Conservation (phyloP, 2,888 invertebrate species). For the Scaeva pyrastri region DNA sequence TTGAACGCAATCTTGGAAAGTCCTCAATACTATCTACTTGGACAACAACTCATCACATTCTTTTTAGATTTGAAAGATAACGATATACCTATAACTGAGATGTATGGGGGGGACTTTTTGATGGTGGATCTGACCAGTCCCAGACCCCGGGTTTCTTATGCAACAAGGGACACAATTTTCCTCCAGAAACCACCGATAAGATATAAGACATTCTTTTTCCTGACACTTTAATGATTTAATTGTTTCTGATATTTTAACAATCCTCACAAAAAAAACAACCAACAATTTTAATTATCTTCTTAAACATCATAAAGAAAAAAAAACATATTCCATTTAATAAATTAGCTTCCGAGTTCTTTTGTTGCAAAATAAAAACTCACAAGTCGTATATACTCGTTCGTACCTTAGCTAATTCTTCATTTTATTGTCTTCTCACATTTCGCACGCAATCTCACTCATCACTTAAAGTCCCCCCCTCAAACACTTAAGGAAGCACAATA, state of each 20-base stretch:
- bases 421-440: conserved; percentile 44
- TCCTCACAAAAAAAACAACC: not conserved
- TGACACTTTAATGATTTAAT: not conserved
- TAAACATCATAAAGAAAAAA: not conserved
- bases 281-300: conserved; percentile 8
- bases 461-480: conserved; percentile 31
- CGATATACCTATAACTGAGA: too few relatives aligned
- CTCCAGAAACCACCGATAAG: too few relatives aligned
- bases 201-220: too few relatives aligned
- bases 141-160: too few relatives aligned
- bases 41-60: too few relatives aligned
- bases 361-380: not conserved
- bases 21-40: too few relatives aligned
- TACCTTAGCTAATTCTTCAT: conserved; percentile 44
- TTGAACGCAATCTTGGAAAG: too few relatives aligned
- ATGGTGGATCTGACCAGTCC: too few relatives aligned
- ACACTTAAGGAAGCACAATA: conserved; percentile 44
- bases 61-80: too few relatives aligned
- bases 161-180: too few relatives aligned
- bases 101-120: too few relatives aligned
- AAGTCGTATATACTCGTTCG: too few relatives aligned
- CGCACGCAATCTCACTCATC: conserved; percentile 68
- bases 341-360: conserved; percentile 38
- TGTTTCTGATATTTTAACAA: conserved; percentile 4
- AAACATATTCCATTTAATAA: not conserved